phyloP scores from a whole-genome alignment of 2,113 vertebrate genomes.

The Corynorhinus townsendii region DNA sequence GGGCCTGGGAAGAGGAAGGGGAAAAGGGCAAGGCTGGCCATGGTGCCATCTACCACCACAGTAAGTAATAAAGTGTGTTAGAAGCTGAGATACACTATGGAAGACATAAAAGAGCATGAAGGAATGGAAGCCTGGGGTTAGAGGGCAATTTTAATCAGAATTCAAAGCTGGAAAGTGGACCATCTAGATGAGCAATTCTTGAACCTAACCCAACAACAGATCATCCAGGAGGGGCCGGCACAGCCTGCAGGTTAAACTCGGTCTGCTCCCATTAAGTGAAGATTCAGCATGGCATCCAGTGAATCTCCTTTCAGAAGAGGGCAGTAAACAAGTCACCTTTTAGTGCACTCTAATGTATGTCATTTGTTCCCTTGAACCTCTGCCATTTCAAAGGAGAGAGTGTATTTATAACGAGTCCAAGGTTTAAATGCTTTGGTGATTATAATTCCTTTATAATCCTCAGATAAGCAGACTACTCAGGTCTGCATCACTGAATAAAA shows the following conservation, averaged over 20 bases:
- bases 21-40: rapidly evolving
- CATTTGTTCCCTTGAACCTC: no score
- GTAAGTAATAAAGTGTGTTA: rapidly evolving
- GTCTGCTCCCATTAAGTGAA: not conserved
- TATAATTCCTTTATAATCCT: not conserved
- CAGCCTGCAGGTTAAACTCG: no score
- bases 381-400: not conserved
- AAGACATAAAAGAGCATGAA: rapidly evolving
- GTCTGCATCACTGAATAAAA: not conserved
- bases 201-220: rapidly evolving
- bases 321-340: not conserved
- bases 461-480: not conserved
- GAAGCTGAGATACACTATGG: rapidly evolving
- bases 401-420: not conserved
- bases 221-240: rapidly evolving
- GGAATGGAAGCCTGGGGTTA: rapidly evolving
- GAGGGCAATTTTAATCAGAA: not conserved
- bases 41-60: rapidly evolving
- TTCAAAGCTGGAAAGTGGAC: not conserved
- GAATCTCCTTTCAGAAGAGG: not conserved
- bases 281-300: rapidly evolving
- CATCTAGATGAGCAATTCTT: rapidly evolving
- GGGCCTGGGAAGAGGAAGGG: no score
- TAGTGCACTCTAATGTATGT: not conserved
- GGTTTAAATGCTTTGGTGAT: not conserved